Conservation (phyloP, 2,113 vertebrate species). For the Apistogramma diplotaenia region DNA sequence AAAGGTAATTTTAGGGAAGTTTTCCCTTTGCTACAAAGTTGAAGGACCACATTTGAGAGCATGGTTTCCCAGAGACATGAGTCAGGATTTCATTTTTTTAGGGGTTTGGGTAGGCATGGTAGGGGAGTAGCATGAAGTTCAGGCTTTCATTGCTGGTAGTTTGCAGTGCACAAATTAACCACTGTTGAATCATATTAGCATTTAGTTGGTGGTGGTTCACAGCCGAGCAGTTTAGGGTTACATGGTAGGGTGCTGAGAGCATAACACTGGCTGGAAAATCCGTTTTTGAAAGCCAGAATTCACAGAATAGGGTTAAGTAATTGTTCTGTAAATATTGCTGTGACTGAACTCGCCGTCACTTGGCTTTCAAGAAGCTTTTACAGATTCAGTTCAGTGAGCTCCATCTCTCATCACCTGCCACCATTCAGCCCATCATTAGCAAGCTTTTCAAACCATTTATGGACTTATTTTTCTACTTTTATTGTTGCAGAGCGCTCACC, state of each 20-base stretch:
- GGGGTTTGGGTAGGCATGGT: background rate
- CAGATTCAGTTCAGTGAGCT: background rate
- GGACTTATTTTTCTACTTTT: background rate
- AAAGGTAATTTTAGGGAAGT: background rate
- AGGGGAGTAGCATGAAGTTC: background rate
- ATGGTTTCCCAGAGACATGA: background rate
- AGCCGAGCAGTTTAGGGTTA: background rate
- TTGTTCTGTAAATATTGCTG: background rate
- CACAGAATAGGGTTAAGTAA: background rate
- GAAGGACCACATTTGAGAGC: background rate
- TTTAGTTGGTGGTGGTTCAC: background rate
- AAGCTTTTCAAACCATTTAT: background rate
- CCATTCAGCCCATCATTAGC: background rate
- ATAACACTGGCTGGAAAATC: background rate
- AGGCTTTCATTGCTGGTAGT: background rate
- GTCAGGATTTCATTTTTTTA: background rate
- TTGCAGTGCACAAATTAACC: background rate
- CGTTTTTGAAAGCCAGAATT: background rate
- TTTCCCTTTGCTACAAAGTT: background rate
- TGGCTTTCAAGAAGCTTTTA: background rate
- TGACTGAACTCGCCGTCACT: background rate
- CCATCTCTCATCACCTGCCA: background rate
- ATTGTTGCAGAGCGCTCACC: background rate
- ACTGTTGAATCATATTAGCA: background rate
- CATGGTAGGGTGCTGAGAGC: background rate